Evolutionary conservation across 2,797 vertebrate species (phyloP), one percentile per base, ranked within the genome.

Genomic region (Echiichthys vipera): DNA sequence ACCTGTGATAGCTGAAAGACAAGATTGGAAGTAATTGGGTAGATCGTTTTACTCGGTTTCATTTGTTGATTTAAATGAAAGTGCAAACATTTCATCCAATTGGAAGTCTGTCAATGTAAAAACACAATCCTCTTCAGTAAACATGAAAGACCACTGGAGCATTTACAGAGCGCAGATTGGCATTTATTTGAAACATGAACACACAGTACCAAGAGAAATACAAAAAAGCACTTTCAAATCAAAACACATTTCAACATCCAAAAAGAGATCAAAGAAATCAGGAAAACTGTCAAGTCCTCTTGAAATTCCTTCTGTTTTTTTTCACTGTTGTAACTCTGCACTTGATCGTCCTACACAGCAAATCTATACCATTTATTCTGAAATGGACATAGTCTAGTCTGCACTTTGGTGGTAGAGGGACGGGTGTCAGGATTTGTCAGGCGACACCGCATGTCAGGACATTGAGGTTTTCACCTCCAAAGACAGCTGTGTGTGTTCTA

Each of bases 161-260:
- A 61, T 83, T 83, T 80, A 88, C 79, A 80, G 77, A 89, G 83
- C 88, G 92, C 90, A 91, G 88, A 85, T 83, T 80, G 85, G 80
- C 75, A 85, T 95, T 94, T 93, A 94, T 94, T 94, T 92, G 43
- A 85, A 91, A 95, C 91, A 90, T 90, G 68, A 92, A 89, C 87
- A 91, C 92, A 94, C 79, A 25, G 86, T 84, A 93, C 85, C 73
- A 83, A 91, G 80, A 89, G 80, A 88, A 87, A 91, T 91, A 93
- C 92, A 84, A 91, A 91, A 93, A 92, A 88, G 69, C 86, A 93
- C 90, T 89, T 87, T 78, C 42, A 87, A 92, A 90, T 86, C 77
- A 91, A 93, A 91, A 89, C 89, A 94, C 91, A 54, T 69, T 77
- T 81, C 77, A 91, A 91, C 87, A 88, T 87, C 83, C 75, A 81